phyloP scores from a whole-genome alignment of 2,797 vertebrate species.

The Sebastes trivittatus region DNA sequence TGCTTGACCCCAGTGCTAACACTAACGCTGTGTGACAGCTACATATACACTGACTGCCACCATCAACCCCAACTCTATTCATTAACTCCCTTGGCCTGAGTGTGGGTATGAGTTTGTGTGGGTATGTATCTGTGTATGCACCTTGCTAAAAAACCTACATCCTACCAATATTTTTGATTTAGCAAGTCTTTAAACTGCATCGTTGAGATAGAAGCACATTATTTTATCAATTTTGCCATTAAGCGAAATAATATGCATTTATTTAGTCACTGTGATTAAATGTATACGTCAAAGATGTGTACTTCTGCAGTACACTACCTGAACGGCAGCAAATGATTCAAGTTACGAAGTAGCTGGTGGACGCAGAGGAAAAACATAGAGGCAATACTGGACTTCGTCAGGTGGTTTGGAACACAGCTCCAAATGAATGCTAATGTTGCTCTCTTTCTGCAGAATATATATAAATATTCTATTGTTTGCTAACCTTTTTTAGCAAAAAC shows the following conservation, averaged over 20 bases:
- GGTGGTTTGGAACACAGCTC: background rate
- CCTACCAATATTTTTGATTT: background rate
- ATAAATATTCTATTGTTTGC: background rate
- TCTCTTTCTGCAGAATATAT: background rate
- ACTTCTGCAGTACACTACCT: background rate
- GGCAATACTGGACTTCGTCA: background rate
- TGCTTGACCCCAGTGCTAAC: slow-evolving; percentile 76
- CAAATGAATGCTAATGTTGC: background rate
- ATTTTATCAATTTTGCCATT: background rate
- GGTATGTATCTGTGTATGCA: background rate
- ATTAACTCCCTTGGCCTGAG: slow-evolving; percentile 59
- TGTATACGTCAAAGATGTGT: background rate
- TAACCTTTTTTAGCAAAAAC: background rate
- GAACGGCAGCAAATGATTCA: background rate
- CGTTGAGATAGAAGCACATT: background rate
- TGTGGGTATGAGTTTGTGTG: slow-evolving; percentile 38
- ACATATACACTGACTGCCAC: slow-evolving; percentile 71
- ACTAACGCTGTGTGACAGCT: slow-evolving; percentile 75
- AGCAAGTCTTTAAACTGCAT: background rate
- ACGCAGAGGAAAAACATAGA: background rate
- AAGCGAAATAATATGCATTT: background rate
- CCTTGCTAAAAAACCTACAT: background rate
- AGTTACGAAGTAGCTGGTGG: background rate
- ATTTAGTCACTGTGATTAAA: background rate
- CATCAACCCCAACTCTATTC: slow-evolving; percentile 63